Conservation (phyloP, 2,888 invertebrate genomes). For the Tanypteryx hageni region DNA sequence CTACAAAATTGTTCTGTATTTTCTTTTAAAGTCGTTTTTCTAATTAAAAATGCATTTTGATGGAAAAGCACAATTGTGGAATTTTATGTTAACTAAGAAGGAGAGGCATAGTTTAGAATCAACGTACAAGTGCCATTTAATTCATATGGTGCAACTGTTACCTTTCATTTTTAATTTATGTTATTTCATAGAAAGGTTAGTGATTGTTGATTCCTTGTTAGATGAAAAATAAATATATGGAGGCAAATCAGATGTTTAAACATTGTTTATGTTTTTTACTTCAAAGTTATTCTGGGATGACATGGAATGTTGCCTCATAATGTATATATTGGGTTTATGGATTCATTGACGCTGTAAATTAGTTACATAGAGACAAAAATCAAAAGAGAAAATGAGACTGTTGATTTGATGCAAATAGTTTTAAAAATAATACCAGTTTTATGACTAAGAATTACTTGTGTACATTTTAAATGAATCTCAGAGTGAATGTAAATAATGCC, state of each 20-base stretch:
- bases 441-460: not conserved
- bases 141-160: constrained; percentile 41
- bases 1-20: not conserved
- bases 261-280: not conserved
- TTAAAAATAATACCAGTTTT: not conserved
- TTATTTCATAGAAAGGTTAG: constrained; percentile 31
- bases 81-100: not conserved
- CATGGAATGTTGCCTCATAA: not conserved
- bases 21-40: too few relatives aligned
- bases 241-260: not conserved
- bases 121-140: not conserved
- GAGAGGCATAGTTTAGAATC: not conserved
- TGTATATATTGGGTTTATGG: not conserved
- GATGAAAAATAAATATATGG: not conserved
- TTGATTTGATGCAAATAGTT: not conserved
- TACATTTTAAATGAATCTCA: constrained; percentile 57
- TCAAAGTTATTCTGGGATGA: not conserved
- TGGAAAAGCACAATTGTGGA: not conserved
- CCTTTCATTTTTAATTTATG: constrained; percentile 37
- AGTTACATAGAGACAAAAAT: not conserved
- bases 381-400: constrained; percentile 59
- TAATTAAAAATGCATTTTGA: too few relatives aligned
- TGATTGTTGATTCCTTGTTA: constrained; percentile 45
- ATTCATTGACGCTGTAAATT: not conserved
- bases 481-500: constrained; percentile 4